Conservation (phyloP, 2,113 vertebrate genomes). For the Phasianus colchicus region DNA sequence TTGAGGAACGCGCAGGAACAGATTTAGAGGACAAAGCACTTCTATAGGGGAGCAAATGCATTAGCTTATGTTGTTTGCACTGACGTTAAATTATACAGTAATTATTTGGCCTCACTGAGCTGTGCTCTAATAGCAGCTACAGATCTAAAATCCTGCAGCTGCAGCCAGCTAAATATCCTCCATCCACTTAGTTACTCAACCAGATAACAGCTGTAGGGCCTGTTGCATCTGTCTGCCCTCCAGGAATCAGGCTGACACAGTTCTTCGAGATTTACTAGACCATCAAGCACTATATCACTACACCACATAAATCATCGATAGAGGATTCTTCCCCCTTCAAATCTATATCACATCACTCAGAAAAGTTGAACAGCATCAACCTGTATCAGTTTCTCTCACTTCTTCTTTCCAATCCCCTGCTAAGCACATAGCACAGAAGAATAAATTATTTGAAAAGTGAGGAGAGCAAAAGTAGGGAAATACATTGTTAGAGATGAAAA, state of each 20-base stretch:
- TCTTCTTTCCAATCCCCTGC: background rate
- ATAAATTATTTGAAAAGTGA: background rate
- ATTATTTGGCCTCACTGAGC: background rate
- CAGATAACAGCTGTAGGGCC: background rate
- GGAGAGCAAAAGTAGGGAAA: background rate
- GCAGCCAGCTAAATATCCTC: background rate
- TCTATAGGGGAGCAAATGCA: background rate
- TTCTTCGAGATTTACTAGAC: background rate
- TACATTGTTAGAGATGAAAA: background rate
- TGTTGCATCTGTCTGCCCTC: background rate
- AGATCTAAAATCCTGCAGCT: background rate
- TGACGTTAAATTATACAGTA: slow-evolving; percentile 10
- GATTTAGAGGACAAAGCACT: slow-evolving; percentile 18
- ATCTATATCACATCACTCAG: background rate
- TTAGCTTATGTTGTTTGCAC: background rate
- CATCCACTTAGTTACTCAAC: background rate
- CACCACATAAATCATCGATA: background rate
- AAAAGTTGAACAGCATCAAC: background rate
- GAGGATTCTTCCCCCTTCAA: background rate
- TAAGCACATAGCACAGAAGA: background rate
- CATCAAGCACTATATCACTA: background rate
- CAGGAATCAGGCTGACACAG: background rate
- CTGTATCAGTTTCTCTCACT: background rate
- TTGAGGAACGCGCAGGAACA: background rate
- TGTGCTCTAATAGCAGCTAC: background rate